These are phyloP conservation scores for Aphidius colemani DNA, from an alignment of 2,888 invertebrate species.

Conservation along the genomic window DNA sequence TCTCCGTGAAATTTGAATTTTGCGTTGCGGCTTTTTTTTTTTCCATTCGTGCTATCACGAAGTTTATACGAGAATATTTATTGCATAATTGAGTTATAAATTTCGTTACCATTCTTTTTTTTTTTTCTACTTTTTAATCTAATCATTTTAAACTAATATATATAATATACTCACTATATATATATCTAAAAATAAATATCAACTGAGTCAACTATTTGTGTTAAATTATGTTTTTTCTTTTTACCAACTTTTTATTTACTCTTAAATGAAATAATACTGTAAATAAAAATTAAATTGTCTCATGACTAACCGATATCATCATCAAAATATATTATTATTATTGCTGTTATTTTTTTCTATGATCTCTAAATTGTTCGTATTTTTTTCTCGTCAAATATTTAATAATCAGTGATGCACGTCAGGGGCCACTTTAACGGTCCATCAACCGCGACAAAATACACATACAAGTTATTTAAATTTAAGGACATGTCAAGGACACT, in stretches of 20 bases:
- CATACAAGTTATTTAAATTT: constrained; percentile 14
- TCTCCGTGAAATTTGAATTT: constrained; percentile 27
- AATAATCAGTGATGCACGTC: constrained; percentile 24
- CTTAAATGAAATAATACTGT: too few species aligned
- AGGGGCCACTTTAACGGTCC: constrained; percentile 16
- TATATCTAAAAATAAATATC: neutral
- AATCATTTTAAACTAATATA: neutral
- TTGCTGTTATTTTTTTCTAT: neutral
- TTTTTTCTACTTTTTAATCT: neutral
- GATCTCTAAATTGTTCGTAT: constrained; percentile 3
- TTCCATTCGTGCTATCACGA: neutral
- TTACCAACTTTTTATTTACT: neutral
- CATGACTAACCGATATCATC: too few species aligned
- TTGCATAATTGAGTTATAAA: constrained; percentile 1
- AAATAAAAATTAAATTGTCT: neutral
- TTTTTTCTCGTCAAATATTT: constrained; percentile 19
- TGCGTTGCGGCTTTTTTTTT: constrained; percentile 19
- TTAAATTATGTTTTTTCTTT: neutral
- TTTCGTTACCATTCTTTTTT: neutral
- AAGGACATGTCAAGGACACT: constrained; percentile 27
- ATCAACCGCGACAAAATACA: constrained; percentile 22
- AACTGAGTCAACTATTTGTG: neutral
- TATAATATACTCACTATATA: neutral
- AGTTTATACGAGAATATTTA: constrained; percentile 22
- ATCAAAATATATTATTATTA: neutral